These are phyloP conservation scores for Callosobruchus maculatus DNA, from an alignment of 2,888 invertebrate species.

Conservation along the genomic window DNA sequence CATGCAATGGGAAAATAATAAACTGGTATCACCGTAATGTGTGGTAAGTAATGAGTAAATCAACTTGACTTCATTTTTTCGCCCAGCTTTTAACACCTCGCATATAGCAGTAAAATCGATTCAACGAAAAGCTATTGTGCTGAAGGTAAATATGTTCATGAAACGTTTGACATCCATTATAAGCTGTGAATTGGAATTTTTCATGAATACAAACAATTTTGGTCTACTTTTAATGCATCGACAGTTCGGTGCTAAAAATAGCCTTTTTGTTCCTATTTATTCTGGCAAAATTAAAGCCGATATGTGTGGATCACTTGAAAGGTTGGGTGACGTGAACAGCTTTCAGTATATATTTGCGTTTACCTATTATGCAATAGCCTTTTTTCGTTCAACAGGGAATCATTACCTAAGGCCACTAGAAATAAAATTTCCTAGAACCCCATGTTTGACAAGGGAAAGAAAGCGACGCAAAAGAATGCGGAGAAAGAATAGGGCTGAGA, in stretches of 20 bases:
- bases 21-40: no score
- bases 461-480: no score
- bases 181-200: neutral
- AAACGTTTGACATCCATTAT: neutral
- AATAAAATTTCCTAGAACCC: no score
- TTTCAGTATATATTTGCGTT: neutral
- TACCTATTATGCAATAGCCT: neutral
- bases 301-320: neutral
- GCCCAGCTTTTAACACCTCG: neutral
- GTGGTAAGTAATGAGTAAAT: no score
- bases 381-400: neutral
- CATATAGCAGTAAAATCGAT: neutral
- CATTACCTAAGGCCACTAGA: no score
- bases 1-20: no score
- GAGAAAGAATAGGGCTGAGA: no score
- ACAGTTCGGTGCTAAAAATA: neutral
- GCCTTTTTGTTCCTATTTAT: neutral
- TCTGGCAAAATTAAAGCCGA: neutral
- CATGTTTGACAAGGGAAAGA: no score
- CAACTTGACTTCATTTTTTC: neutral
- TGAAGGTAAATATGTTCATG: neutral
- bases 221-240: neutral
- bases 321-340: neutral
- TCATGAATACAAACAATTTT: neutral
- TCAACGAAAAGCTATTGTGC: neutral